Evolutionary conservation across 2,797 vertebrate genomes (phyloP), one percentile per base, ranked within the genome.

Genomic region (Takifugu rubripes): DNA sequence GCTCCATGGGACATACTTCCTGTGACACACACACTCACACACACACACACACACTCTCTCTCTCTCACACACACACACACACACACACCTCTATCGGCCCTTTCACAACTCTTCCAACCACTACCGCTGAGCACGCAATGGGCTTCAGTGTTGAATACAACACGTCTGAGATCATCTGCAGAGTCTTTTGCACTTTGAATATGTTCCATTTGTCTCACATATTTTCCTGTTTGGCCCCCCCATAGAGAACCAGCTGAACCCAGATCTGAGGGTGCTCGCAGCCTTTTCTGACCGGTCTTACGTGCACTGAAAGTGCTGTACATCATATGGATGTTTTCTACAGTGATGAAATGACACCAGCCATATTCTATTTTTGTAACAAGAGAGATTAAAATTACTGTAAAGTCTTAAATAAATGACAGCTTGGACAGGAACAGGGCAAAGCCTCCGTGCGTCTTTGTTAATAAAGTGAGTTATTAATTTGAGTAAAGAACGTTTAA

Each of bases 391-490:
- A 83, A 82, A 84, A 69, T 79, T 74, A 90, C 87, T 91, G 87
- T 91, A 72, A 91, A 90, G 88, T 91, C 87, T 92, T 91, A 89
- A 92, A 91, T 91, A 90, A 88, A 89, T 64, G 68, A 89, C 84
- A 84, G 62, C 83, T 87, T 91, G 88, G 88, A 90, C 85, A 83
- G 79, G 88, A 83, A 82, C 52, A n/a, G 17, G 6, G 36, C 0
- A 40, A 40, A 40, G 36, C 12, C 36, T 40, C 36, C 12, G 2
- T 2, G 33, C 12, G 9, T 36, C 11, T 36, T 11, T 40, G 36
- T 40, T 29, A 4, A 7, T 29, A 7, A 4, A 29, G 27, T 4
- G 27, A 29, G 4, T 29, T 7, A 4, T 29, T 29, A 29, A 29
- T 1, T 29, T 21, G 21, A 21, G 21, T 21, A 21, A 21, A 21